Evolutionary conservation across 2,888 invertebrate species (phyloP).

Genomic region (Stenotaenia linearis): DNA sequence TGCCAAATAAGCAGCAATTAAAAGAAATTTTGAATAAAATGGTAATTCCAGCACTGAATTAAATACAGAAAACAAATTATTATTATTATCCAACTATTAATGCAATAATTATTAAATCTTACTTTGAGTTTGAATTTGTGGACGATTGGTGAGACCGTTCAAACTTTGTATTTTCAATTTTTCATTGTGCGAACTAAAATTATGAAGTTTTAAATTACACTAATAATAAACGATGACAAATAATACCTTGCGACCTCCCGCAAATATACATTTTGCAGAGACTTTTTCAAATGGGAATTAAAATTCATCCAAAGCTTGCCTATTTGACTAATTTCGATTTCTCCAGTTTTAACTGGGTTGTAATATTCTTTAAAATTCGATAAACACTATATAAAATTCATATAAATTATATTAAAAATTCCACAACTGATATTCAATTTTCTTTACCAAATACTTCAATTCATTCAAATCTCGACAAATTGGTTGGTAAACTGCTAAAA

Average conservation of each 20-base stretch:
- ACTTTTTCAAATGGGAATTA: constrained; percentile 65
- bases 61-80: background rate
- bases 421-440: background rate
- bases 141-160: background rate
- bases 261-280: constrained; percentile 70
- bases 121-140: background rate
- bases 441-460: constrained; percentile 67
- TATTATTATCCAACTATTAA: background rate
- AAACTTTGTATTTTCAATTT: background rate
- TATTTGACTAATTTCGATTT: constrained; percentile 59
- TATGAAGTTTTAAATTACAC: background rate
- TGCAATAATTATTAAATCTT: too few relatives aligned
- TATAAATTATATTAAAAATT: background rate
- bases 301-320: constrained; percentile 73
- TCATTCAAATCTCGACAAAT: constrained; percentile 80
- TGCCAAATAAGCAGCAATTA: constrained; percentile 85
- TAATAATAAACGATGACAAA: background rate
- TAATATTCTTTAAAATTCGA: constrained; percentile 64
- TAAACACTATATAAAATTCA: constrained; percentile 41
- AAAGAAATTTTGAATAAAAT: constrained; percentile 79
- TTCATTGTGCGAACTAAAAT: background rate
- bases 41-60: constrained; percentile 56
- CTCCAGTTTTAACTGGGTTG: constrained; percentile 66
- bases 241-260: constrained; percentile 42
- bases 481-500: constrained; percentile 53